Evolutionary conservation across 2,113 vertebrate genomes (phyloP).

Genomic region (Sylvilagus bachmani): DNA sequence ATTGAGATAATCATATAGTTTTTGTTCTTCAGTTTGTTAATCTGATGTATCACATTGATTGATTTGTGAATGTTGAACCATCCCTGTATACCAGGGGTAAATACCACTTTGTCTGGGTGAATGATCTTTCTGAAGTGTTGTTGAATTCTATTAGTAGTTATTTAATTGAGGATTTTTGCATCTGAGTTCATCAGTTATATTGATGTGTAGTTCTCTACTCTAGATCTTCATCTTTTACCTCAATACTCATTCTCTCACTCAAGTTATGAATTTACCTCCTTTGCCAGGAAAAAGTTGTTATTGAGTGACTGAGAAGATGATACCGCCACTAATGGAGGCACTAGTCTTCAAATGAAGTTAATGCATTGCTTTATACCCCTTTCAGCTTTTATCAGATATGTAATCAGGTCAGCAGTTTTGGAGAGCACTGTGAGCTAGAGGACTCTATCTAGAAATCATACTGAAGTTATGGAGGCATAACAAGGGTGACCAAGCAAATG

Average conservation of each 20-base stretch:
- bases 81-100: too few species aligned
- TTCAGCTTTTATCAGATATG: not conserved
- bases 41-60: too few species aligned
- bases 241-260: not conserved
- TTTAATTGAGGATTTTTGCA: too few species aligned
- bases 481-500: not conserved
- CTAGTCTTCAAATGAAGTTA: constrained; percentile 27
- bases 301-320: not conserved
- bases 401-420: not conserved
- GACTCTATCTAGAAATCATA: not conserved
- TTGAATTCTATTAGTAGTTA: too few species aligned
- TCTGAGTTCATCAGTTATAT: too few species aligned
- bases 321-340: not conserved
- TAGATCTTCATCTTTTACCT: not conserved
- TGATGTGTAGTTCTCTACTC: too few species aligned
- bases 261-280: constrained; percentile 1
- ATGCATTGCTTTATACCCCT: not conserved
- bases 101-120: too few species aligned
- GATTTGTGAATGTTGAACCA: too few species aligned
- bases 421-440: not conserved
- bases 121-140: too few species aligned
- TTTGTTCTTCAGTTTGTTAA: too few species aligned
- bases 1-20: too few species aligned
- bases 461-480: not conserved
- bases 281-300: not conserved